Conservation (phyloP, 1,140 invertebrate genomes). For the Oncopodura yosiiana region DNA sequence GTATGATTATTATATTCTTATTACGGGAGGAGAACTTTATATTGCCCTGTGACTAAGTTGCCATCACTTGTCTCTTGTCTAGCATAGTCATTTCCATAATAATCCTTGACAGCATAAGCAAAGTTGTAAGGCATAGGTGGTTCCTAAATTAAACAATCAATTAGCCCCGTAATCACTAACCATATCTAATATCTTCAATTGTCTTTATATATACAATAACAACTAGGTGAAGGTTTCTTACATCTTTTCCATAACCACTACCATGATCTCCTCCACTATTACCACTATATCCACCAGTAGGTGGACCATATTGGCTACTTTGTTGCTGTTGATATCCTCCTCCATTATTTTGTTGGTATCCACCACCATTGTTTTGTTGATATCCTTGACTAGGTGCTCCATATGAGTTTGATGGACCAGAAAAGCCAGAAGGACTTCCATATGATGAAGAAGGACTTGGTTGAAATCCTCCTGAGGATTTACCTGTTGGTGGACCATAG, state of each 20-base stretch:
- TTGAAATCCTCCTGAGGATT: background rate
- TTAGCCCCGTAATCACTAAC: no score
- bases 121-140: slow-evolving; percentile 63
- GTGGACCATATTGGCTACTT: background rate
- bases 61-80: slow-evolving; percentile 60
- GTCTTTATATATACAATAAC: background rate
- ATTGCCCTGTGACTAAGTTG: slow-evolving; percentile 58
- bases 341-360: slow-evolving; percentile 4
- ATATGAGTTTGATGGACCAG: slow-evolving; percentile 36
- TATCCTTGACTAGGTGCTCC: slow-evolving; percentile 38
- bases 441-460: slow-evolving; percentile 4
- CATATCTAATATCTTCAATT: background rate
- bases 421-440: slow-evolving; percentile 11
- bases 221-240: background rate
- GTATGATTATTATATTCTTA: slow-evolving; percentile 35
- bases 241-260: background rate
- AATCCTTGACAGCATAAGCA: slow-evolving; percentile 65
- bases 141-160: slow-evolving; percentile 6
- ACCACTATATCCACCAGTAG: slow-evolving; percentile 4
- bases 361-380: background rate
- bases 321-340: background rate
- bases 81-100: slow-evolving; percentile 61
- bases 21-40: slow-evolving; percentile 61
- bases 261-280: background rate
- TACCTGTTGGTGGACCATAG: background rate